phyloP scores from a whole-genome alignment of 2,797 vertebrate species.

The Xenentodon cancila region DNA sequence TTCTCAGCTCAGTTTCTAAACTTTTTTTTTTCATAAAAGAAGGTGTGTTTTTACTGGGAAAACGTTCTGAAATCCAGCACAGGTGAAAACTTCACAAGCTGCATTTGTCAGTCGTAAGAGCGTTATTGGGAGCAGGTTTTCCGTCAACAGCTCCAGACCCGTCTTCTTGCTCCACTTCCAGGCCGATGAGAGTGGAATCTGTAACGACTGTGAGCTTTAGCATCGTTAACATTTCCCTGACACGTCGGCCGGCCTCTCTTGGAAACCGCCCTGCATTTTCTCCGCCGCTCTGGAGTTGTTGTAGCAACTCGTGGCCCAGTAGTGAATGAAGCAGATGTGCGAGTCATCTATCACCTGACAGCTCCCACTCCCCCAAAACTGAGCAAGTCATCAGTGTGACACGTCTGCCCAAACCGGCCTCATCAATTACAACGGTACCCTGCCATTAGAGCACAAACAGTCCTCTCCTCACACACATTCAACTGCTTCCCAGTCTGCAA shows the following conservation, averaged over 20 bases:
- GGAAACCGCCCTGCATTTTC: conserved; percentile 89
- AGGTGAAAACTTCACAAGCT: conserved; percentile 63
- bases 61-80: conserved; percentile 36
- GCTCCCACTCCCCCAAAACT: conserved; percentile 82
- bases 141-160: conserved; percentile 59
- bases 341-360: conserved; percentile 86
- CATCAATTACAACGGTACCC: conserved; percentile 80
- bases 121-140: conserved; percentile 67
- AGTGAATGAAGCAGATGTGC: conserved; percentile 91
- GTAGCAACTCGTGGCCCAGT: conserved; percentile 89
- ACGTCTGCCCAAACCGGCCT: conserved; percentile 73
- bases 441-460: conserved; percentile 74
- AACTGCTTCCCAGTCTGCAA: conserved; percentile 72
- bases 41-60: conserved; percentile 14
- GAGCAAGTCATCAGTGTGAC: conserved; percentile 90
- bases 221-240: conserved; percentile 87
- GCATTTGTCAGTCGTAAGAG: conserved; percentile 53
- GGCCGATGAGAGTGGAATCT: conserved; percentile 78
- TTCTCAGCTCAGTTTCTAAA: conserved; percentile 33
- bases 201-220: conserved; percentile 82
- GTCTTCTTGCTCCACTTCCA: conserved; percentile 65
- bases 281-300: conserved; percentile 84
- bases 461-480: conserved; percentile 69
- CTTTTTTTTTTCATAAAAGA: conserved; percentile 28
- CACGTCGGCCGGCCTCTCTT: conserved; percentile 82